Percentiles rank a stretch among this genome's conserved stretches.
Conservation (phyloP, 1,140 invertebrate species). For the Gonatopus flavifemur region DNA sequence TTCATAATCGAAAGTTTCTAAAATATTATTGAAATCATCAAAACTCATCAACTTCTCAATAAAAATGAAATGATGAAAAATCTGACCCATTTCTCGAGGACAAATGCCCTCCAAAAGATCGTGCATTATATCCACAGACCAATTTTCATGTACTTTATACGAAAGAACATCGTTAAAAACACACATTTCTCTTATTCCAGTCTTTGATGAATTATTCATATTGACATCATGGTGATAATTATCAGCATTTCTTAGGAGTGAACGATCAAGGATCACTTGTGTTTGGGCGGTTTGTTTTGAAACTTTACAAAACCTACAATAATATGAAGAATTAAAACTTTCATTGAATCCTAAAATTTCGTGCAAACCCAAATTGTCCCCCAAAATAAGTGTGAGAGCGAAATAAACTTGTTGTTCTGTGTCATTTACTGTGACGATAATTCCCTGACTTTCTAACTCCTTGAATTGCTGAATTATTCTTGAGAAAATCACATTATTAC, state of each 20-base stretch:
- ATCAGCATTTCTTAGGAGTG: background rate
- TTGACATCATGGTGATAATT: background rate
- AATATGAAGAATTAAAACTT: background rate
- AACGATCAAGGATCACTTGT: background rate
- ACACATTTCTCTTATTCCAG: conserved; percentile 41
- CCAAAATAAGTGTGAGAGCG: background rate
- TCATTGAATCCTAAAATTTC: background rate
- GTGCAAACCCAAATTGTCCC: background rate
- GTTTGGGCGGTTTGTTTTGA: background rate
- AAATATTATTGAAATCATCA: conserved; percentile 10
- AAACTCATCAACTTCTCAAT: conserved; percentile 11
- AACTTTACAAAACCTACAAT: background rate
- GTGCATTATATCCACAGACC: conserved; percentile 19
- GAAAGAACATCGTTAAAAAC: conserved; percentile 28
- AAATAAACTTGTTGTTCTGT: conserved; percentile 5
- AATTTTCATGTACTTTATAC: conserved; percentile 5
- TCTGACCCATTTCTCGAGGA: conserved; percentile 6
- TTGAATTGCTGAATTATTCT: conserved; percentile 4
- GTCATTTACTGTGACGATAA: background rate
- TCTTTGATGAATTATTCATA: background rate
- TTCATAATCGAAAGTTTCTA: conserved; percentile 16
- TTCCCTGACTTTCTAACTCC: background rate
- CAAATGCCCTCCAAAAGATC: conserved; percentile 18
- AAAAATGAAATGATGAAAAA: conserved; percentile 11
- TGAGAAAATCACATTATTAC: conserved; percentile 46